These are phyloP conservation scores for Saturnia japonica DNA, from an alignment of 2,888 invertebrate genomes.

Conservation along the genomic window DNA sequence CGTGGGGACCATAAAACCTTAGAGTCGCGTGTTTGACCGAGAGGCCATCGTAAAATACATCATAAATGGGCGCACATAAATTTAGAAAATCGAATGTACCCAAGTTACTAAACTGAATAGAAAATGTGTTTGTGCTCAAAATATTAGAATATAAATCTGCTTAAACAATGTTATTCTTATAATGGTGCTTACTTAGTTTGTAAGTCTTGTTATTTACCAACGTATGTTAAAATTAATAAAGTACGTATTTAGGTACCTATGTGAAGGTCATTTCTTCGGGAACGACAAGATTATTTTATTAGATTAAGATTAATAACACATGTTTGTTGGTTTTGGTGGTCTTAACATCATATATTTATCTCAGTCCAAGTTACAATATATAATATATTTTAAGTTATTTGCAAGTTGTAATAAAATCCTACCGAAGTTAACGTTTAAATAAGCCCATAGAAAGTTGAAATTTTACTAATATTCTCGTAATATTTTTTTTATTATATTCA, in stretches of 20 bases:
- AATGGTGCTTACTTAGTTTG: not conserved
- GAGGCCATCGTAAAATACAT: constrained; percentile 72
- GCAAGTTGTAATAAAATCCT: too few species aligned
- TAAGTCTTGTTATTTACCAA: not conserved
- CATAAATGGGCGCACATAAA: constrained; percentile 71
- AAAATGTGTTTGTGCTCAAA: constrained; percentile 27
- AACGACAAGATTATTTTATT: not conserved
- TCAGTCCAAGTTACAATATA: too few species aligned
- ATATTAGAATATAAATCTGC: not conserved
- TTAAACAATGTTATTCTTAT: not conserved
- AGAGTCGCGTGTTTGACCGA: constrained; percentile 75
- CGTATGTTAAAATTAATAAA: not conserved
- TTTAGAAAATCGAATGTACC: constrained; percentile 65
- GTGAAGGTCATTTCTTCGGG: not conserved
- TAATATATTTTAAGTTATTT: too few species aligned
- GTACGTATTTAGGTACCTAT: not conserved
- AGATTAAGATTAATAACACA: too few species aligned
- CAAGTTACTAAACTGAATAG: constrained; percentile 49
- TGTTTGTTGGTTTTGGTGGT: too few species aligned
- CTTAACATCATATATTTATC: too few species aligned
- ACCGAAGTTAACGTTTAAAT: too few species aligned
- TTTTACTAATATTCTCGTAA: constrained; percentile 18
- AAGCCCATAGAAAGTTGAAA: not conserved
- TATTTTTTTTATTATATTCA: not conserved
- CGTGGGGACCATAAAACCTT: constrained; percentile 65